phyloP scores from a whole-genome alignment of 2,113 vertebrate genomes.

The Mesitornis unicolor region DNA sequence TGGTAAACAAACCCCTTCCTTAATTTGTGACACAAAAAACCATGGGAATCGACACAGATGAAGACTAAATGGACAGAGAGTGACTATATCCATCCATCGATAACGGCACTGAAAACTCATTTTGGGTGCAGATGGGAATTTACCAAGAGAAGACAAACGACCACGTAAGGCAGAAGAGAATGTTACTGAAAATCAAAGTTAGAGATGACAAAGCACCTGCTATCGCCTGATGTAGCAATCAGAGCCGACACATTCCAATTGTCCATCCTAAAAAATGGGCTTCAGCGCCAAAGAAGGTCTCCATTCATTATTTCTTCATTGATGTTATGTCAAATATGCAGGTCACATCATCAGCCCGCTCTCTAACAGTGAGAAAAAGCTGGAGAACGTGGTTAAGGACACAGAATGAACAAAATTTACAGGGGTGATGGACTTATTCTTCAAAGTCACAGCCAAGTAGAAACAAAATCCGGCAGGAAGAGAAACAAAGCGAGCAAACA shows the following conservation, averaged over 20 bases:
- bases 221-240: slow-evolving; percentile 44
- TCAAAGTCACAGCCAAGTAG: slow-evolving; percentile 1
- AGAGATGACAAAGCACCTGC: slow-evolving; percentile 49
- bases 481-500: not conserved
- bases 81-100: slow-evolving; percentile 23
- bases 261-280: slow-evolving; percentile 47
- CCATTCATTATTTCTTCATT: slow-evolving; percentile 58
- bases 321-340: slow-evolving; percentile 53
- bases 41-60: not conserved
- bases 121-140: slow-evolving; percentile 57
- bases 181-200: slow-evolving; percentile 60
- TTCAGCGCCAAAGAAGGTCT: slow-evolving; percentile 47
- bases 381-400: not conserved
- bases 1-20: slow-evolving; percentile 2
- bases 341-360: slow-evolving; percentile 18
- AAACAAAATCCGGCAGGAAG: not conserved
- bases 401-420: not conserved
- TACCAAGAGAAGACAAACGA: slow-evolving; percentile 55
- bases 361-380: not conserved
- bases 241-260: slow-evolving; percentile 23
- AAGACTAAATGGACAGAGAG: slow-evolving; percentile 37
- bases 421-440: not conserved
- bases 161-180: slow-evolving; percentile 21
- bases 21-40: slow-evolving; percentile 28
- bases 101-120: slow-evolving; percentile 51